phyloP scores from a whole-genome alignment of 1,140 invertebrate genomes.

The Drosophila mauritiana region DNA sequence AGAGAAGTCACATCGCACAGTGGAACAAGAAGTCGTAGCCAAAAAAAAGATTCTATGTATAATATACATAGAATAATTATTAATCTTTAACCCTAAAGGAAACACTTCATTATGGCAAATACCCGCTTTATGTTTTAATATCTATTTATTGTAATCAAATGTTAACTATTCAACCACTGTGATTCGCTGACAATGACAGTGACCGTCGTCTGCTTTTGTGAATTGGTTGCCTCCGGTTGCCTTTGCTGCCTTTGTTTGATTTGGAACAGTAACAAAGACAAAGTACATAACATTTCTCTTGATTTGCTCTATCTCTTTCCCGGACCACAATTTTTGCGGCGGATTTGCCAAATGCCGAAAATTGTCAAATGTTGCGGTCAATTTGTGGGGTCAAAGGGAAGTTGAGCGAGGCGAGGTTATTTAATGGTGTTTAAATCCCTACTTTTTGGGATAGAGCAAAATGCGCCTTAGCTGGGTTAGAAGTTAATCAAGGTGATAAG shows the following conservation, averaged over 20 bases:
- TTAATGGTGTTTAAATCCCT: conserved; percentile 2
- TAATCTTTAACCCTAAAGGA: background rate
- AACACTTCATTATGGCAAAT: too few relatives aligned
- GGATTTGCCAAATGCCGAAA: conserved; percentile 64
- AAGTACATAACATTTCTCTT: conserved; percentile 80
- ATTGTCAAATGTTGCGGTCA: conserved; percentile 73
- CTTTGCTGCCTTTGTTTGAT: conserved; percentile 57
- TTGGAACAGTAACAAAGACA: conserved; percentile 70
- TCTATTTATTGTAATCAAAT: background rate
- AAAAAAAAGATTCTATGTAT: too few relatives aligned
- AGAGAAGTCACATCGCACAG: conserved; percentile 8
- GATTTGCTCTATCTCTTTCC: conserved; percentile 50
- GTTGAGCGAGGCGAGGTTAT: conserved; percentile 23
- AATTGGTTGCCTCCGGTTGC: conserved; percentile 18
- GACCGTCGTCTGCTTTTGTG: conserved; percentile 33
- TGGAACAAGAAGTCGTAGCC: background rate
- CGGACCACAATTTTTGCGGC: conserved; percentile 23
- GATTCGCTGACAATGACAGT: conserved; percentile 20
- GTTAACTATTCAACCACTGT: conserved; percentile 15
- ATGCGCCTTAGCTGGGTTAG: background rate
- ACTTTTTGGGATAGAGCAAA: background rate
- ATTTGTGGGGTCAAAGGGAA: conserved; percentile 56
- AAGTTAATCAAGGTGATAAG: background rate
- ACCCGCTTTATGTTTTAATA: too few relatives aligned
- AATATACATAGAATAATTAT: background rate